Base-by-base conservation (phyloP, 64 coral and sea anemone species). In the Platygyra sinensis region DNA sequence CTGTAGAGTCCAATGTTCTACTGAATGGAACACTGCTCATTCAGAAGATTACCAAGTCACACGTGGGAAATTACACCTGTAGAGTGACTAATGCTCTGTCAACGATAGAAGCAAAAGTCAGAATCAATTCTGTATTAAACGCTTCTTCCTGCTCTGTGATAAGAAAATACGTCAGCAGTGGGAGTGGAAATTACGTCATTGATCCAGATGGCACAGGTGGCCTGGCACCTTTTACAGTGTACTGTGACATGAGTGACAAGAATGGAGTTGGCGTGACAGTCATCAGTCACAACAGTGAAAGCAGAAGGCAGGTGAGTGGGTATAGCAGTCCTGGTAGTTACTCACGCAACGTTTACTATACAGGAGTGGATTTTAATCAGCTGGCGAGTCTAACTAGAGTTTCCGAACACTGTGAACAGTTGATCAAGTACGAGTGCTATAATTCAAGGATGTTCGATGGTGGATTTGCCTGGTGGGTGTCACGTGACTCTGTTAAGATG, bases 211-310 rank as follows among this genome's bases (percentile, higher is more conserved):
- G 54, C 8, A 30, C 3, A 5, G 60, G 79, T 38, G 55, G 55
- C 2, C 28, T 81, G 1, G 14, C 55, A 62, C 17, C 79, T 24
- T 81, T 81, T 81, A 62, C 54, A 36, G 79, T 63, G 0, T 62
- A 32, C 2, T 81, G 79, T 62, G 79, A 81, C 54, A 81, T 81
- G 79, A 81, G 25, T 81, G 79, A 31, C 27, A 81, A 81, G 15
- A 31, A 36, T 38, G 79, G 79, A 33, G 28, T 64, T 81, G 79
- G 79, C 30, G 79, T 81, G 79, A 81, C 79, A 62, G 57, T 81
- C 55, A 62, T 81, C 16, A 81, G 79, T 64, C 79, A 81, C 59
- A 57, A 81, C 57, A 64, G 55, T 81, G 79, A 81, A 5, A 81
- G 55, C 11, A 81, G 60, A 62, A 81, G 30, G 8, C 14, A 0